Evolutionary conservation across 1,140 invertebrate species (phyloP).

Genomic region (Centruroides vittatus): DNA sequence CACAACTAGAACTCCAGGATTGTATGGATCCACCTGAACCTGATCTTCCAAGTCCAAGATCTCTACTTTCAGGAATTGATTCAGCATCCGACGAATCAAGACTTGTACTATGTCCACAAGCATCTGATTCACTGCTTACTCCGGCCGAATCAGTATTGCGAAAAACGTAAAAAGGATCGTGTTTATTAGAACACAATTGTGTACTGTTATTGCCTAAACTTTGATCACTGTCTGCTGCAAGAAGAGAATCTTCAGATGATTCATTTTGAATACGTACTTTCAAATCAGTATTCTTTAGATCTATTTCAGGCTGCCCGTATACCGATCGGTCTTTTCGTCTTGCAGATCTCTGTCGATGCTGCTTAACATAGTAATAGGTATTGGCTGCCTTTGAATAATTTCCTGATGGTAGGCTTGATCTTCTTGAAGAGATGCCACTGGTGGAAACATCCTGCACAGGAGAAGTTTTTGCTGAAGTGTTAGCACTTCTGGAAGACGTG

Average conservation of each 20-base stretch:
- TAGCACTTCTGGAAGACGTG: slow-evolving; percentile 8
- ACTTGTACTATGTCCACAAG: slow-evolving; percentile 42
- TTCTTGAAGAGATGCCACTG: not conserved
- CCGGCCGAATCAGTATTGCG: slow-evolving; percentile 26
- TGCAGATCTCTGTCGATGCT: slow-evolving; percentile 1
- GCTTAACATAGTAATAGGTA: slow-evolving; percentile 1
- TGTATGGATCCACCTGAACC: slow-evolving; percentile 52
- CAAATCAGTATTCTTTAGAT: not conserved
- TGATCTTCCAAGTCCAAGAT: slow-evolving; percentile 23
- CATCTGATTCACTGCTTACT: slow-evolving; percentile 38
- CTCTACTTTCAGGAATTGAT: slow-evolving; percentile 18
- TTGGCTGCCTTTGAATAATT: slow-evolving; percentile 7
- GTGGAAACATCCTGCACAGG: slow-evolving; percentile 1
- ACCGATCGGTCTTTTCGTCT: slow-evolving; percentile 18
- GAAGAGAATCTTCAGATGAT: slow-evolving; percentile 15
- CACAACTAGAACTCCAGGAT: slow-evolving; percentile 55
- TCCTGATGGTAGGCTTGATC: slow-evolving; percentile 5
- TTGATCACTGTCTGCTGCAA: slow-evolving; percentile 16
- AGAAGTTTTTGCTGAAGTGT: slow-evolving; percentile 6
- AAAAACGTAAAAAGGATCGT: slow-evolving; percentile 15
- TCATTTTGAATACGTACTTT: slow-evolving; percentile 11
- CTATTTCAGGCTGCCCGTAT: slow-evolving; percentile 20
- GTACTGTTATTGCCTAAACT: slow-evolving; percentile 13
- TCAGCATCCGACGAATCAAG: slow-evolving; percentile 40
- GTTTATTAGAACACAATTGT: slow-evolving; percentile 1